phyloP scores from a whole-genome alignment of 2,888 invertebrate species.

The Willowsia nigromaculata region DNA sequence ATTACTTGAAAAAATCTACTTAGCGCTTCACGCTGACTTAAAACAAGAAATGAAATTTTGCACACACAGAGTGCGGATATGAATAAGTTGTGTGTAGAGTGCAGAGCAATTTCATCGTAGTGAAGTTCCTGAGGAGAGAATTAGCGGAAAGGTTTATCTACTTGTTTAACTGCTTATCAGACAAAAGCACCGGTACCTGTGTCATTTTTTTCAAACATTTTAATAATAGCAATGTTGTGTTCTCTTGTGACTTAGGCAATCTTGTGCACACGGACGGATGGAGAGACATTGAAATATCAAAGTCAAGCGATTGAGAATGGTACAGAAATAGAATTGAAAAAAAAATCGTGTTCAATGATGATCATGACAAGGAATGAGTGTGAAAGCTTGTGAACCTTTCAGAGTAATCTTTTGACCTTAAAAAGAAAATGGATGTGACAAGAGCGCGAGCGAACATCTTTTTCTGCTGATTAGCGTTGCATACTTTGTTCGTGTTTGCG shows the following conservation, averaged over 20 bases:
- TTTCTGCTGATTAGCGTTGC: background rate
- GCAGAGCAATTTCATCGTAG: background rate
- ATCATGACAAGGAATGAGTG: slow-evolving; percentile 54
- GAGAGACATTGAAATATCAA: slow-evolving; percentile 9
- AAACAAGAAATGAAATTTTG: background rate
- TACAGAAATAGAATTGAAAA: slow-evolving; percentile 37
- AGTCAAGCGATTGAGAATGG: slow-evolving; percentile 19
- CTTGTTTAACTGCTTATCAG: background rate
- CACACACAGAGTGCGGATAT: background rate
- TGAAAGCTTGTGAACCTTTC: slow-evolving; percentile 52
- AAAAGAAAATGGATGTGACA: slow-evolving; percentile 70
- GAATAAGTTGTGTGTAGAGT: background rate
- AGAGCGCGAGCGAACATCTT: background rate
- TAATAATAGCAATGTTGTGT: background rate
- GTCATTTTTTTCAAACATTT: too few relatives aligned
- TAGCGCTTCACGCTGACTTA: slow-evolving; percentile 5
- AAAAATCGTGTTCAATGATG: slow-evolving; percentile 40
- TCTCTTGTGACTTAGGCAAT: background rate
- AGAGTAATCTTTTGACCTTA: slow-evolving; percentile 66
- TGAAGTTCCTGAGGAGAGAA: background rate
- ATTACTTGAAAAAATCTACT: slow-evolving; percentile 43
- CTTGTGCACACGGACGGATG: slow-evolving; percentile 8
- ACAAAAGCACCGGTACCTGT: background rate
- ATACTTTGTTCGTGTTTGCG: background rate
- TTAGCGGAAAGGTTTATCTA: slow-evolving; percentile 10